Conservation (phyloP, 2,888 invertebrate genomes). For the Boloria euphrosyne region DNA sequence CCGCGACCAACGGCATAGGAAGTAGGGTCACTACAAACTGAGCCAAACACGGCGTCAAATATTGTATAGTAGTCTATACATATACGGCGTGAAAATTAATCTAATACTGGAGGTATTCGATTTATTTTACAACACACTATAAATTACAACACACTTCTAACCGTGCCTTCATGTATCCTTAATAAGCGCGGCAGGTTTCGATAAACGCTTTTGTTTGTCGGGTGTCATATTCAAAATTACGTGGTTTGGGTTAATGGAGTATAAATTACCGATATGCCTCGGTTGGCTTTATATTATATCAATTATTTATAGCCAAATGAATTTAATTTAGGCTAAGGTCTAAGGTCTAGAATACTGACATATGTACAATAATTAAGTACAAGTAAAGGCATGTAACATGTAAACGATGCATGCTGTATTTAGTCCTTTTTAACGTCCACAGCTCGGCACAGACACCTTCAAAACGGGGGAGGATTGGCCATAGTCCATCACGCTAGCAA, state of each 20-base stretch:
- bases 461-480: no score
- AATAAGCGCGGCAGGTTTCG: background rate
- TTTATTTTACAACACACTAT: background rate
- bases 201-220: slow-evolving; percentile 12
- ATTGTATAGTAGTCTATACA: no score
- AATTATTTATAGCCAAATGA: background rate
- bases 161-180: slow-evolving; percentile 2
- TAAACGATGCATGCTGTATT: no score
- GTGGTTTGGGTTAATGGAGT: slow-evolving; percentile 12
- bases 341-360: background rate
- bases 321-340: background rate
- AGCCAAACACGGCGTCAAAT: no score
- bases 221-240: slow-evolving; percentile 13
- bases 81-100: no score
- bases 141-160: background rate
- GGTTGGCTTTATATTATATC: slow-evolving; percentile 2
- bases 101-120: no score
- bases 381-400: no score
- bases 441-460: no score
- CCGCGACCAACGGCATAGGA: no score
- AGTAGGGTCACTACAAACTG: no score
- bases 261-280: slow-evolving; percentile 12
- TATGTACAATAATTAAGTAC: background rate
- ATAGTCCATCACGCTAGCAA: no score
- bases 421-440: no score